Conservation (phyloP, 2,113 vertebrate genomes). For the Lophius piscatorius region DNA sequence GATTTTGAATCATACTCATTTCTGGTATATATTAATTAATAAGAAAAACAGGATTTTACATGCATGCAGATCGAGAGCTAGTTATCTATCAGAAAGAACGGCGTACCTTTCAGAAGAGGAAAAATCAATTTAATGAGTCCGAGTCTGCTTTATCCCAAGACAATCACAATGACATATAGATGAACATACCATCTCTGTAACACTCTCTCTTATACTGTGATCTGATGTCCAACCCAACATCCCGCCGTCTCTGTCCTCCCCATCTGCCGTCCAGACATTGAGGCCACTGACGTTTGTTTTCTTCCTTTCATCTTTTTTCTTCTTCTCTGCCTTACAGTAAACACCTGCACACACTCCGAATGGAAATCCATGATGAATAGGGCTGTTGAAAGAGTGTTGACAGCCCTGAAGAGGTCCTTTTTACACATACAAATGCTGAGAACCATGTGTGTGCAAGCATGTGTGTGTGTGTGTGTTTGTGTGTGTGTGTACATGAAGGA, state of each 20-base stretch:
- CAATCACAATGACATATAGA: constrained; percentile 9
- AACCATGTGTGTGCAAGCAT: no score
- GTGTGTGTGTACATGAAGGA: constrained; percentile 2
- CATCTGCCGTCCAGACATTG: constrained; percentile 61
- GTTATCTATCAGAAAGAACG: no score
- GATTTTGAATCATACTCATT: no score
- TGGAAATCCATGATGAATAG: constrained; percentile 60
- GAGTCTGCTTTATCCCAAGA: no score
- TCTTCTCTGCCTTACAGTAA: constrained; percentile 64
- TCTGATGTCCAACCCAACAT: constrained; percentile 1
- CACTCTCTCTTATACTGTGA: not conserved
- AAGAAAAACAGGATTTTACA: no score
- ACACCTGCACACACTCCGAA: constrained; percentile 62
- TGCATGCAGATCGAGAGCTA: no score
- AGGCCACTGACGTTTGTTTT: constrained; percentile 58
- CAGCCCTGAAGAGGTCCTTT: constrained; percentile 62
- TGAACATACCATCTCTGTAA: constrained; percentile 12
- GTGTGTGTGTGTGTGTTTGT: not conserved
- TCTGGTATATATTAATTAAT: no score
- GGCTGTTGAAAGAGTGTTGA: constrained; percentile 60
- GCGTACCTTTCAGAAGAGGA: no score
- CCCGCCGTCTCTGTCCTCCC: constrained; percentile 15
- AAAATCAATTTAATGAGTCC: no score
- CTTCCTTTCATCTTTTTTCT: constrained; percentile 39
- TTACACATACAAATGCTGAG: constrained; percentile 51